These are phyloP conservation scores for Anarsia innoxiella DNA, from an alignment of 2,888 invertebrate species.

Conservation along the genomic window DNA sequence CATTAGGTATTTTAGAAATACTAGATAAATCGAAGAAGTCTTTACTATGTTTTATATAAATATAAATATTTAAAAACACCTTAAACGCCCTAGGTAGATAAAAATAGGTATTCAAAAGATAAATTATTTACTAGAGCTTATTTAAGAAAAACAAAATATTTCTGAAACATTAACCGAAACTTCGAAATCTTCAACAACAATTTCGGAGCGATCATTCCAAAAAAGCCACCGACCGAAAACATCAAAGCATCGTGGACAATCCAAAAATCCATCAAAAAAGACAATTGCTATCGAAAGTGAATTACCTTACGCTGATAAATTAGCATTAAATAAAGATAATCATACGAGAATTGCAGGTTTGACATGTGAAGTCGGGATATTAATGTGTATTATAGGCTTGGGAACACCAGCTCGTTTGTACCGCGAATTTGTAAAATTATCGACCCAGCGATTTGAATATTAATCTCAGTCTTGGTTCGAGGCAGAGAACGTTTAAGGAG, in stretches of 20 bases:
- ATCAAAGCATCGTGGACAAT: too few species aligned
- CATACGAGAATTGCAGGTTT: constrained; percentile 61
- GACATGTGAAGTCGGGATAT: constrained; percentile 65
- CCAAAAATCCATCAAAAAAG: constrained; percentile 21
- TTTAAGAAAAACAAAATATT: too few species aligned
- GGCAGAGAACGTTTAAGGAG: constrained; percentile 14
- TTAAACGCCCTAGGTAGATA: too few species aligned
- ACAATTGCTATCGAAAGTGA: constrained; percentile 30
- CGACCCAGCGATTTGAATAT: constrained; percentile 60
- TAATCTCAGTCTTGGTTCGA: constrained; percentile 46
- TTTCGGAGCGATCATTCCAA: too few species aligned
- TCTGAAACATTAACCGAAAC: too few species aligned
- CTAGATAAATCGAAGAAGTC: too few species aligned
- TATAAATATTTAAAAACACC: too few species aligned
- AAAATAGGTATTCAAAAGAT: too few species aligned
- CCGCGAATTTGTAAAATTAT: constrained; percentile 68
- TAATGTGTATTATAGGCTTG: constrained; percentile 69
- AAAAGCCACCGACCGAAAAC: constrained; percentile 10
- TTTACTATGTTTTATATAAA: too few species aligned
- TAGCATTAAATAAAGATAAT: constrained; percentile 69
- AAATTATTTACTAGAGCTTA: too few species aligned
- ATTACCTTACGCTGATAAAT: constrained; percentile 53
- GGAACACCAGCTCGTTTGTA: constrained; percentile 56
- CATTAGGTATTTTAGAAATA: too few species aligned
- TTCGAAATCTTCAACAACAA: too few species aligned